These are phyloP conservation scores for Watsonalla binaria DNA, from an alignment of 2,888 invertebrate genomes.

Conservation along the genomic window DNA sequence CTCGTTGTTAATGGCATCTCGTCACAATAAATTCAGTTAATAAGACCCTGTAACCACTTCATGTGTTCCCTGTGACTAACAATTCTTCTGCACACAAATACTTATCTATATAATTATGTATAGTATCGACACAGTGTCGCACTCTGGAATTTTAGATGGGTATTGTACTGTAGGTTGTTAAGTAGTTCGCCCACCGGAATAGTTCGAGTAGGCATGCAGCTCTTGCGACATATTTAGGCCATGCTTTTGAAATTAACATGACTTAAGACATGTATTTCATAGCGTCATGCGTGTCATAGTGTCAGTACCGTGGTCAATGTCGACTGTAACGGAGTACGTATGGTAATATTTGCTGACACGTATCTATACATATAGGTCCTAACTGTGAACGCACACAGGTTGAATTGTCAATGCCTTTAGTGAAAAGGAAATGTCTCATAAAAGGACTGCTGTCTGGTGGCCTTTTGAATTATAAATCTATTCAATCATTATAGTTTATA, in stretches of 20 bases:
- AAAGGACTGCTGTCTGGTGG: slow-evolving; percentile 20
- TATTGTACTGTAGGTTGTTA: slow-evolving; percentile 25
- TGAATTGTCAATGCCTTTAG: slow-evolving; percentile 35
- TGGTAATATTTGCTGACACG: slow-evolving; percentile 45
- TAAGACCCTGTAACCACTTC: slow-evolving; percentile 49
- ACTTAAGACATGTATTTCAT: slow-evolving; percentile 42
- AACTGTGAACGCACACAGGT: slow-evolving; percentile 37
- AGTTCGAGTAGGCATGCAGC: slow-evolving; percentile 44
- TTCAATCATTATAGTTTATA: slow-evolving; percentile 5
- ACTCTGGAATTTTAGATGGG: slow-evolving; percentile 14
- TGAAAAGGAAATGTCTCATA: slow-evolving; percentile 30
- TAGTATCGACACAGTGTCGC: slow-evolving; percentile 14
- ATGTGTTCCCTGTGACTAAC: slow-evolving; percentile 73
- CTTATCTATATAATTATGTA: slow-evolving; percentile 8
- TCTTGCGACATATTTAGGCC: slow-evolving; percentile 52
- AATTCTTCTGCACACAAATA: slow-evolving; percentile 58
- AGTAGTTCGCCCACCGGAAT: slow-evolving; percentile 41
- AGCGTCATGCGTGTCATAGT: slow-evolving; percentile 20
- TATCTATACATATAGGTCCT: slow-evolving; percentile 33
- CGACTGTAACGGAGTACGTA: slow-evolving; percentile 46
- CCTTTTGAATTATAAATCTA: slow-evolving; percentile 24
- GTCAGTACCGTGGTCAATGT: slow-evolving; percentile 55
- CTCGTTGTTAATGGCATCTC: slow-evolving; percentile 18
- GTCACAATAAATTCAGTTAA: slow-evolving; percentile 15
- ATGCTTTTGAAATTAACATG: slow-evolving; percentile 51